Base-by-base conservation (phyloP, 2,888 invertebrate genomes). In the Lasioglossum calceatum region DNA sequence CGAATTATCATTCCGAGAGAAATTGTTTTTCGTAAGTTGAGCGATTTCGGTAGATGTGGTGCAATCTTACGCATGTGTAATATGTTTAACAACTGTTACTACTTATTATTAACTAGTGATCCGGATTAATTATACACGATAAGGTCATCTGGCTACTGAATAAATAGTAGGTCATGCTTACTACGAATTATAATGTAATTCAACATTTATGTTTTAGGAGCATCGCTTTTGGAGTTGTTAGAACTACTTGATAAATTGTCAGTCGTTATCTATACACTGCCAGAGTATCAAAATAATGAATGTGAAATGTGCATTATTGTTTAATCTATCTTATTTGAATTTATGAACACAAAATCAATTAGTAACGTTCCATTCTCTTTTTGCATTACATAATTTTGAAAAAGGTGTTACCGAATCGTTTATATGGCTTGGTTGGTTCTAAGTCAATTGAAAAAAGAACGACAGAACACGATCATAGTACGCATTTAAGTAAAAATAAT, bases 181-280 rank as follows among this genome's bases (percentile, higher is more conserved):
- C 4, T 58, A 36, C 42, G 16, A 44, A 67, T 58, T 76, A 64
- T 8, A 50, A 39, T 16, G 32, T 79, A 23, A 42, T 67, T 77
- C 50, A 27, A 19, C 61, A 32, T 82, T 82, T 39, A 32, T 82
- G 32, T n/a, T 19, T 77, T 39, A 39, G 70, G 0, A 39, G 39
- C 70, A 70, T 80, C 70, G 74, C 70, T 36, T 44, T 39, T 76
- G 50, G 61, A 81, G 75, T 70, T 81, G 77, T 81, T 85, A n/a
- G 12, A 72, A 70, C 44, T 39, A 81, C 27, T 39, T 19, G 76
- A 67, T 70, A 82, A 54, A 67, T 72, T 70, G 77, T 85, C 76
- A 83, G 82, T 87, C 81, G 67, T 88, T 81, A 80, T 87, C 83
- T 86, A 83, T 80, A 85, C 86, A 90, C 86, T 90, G 91, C 86